phyloP scores from a whole-genome alignment of 2,113 vertebrate genomes.

The Pampusana beccarii region DNA sequence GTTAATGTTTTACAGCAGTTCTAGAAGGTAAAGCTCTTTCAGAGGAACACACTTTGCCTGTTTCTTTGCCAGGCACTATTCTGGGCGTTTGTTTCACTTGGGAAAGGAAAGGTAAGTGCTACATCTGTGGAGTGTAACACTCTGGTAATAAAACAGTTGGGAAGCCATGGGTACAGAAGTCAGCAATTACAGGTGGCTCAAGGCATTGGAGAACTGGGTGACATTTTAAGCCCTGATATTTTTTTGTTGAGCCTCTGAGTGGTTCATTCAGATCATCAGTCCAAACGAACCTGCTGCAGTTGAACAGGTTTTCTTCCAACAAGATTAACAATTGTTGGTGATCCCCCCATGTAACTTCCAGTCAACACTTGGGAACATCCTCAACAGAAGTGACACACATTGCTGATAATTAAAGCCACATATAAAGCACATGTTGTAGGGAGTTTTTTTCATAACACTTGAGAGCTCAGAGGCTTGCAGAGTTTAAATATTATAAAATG shows the following conservation, averaged over 20 bases:
- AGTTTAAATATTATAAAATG: not conserved
- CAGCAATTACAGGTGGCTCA: not conserved
- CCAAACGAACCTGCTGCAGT: fast-evolving
- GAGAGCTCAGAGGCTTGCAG: not conserved
- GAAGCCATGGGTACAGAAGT: not conserved
- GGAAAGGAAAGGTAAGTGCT: slow-evolving; percentile 1
- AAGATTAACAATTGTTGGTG: not conserved
- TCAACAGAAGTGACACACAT: not conserved
- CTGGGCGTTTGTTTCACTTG: not conserved
- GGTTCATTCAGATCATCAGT: not conserved
- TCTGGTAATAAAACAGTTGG: not conserved
- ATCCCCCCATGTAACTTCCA: not conserved
- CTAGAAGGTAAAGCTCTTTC: not conserved
- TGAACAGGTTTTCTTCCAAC: not conserved
- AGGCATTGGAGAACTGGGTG: not conserved
- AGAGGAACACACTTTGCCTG: not conserved
- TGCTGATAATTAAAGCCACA: not conserved
- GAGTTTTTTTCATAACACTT: not conserved
- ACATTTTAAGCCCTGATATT: not conserved
- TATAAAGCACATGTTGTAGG: not conserved
- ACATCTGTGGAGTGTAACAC: not conserved
- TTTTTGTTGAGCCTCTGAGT: not conserved
- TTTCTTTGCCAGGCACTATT: not conserved
- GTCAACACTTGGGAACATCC: not conserved
- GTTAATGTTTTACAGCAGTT: not conserved